Evolutionary conservation across 2,888 invertebrate genomes (phyloP), one percentile per base, ranked within the genome.

Genomic region (Eupithecia dodoneata): DNA sequence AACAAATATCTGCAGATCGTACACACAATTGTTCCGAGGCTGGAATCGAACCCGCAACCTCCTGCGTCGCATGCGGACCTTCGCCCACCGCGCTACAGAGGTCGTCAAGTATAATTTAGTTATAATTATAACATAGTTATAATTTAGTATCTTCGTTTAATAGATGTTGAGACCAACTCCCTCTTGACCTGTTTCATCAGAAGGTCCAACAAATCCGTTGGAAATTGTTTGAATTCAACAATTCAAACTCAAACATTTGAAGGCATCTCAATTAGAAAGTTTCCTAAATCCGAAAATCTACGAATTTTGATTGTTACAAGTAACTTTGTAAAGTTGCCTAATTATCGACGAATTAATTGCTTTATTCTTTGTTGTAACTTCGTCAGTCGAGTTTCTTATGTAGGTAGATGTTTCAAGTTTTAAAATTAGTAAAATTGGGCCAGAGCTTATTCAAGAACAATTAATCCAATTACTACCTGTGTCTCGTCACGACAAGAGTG

Each of bases 231-330:
- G 12, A 67, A 78, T 78, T 74, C 77, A 76, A 79, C 76, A 75
- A 77, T 80, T 80, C 47, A 73, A 70, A 78, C 67, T 78, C 49
- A 79, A 80, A 76, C 78, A 76, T 69, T 71, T 72, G 74, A 77
- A 75, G 81, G 79, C 80, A 80, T 81, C 80, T 80, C 79, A 88
- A 87, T 88, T 88, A 87, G 84, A 87, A 88, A 88, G 85, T 88
- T 88, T 71, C 72, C 66, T 69, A 71, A 72, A 86, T 86, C 75
- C 76, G 81, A 84, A 85, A 86, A 85, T 84, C 82, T 81, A 59
- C 71, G 82, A 84, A 84, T 81, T 81, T 83, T 80, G 82, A 82
- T 81, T 81, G 82, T 84, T 81, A 78, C 79, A 86, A 86, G 76
- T 63, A 70, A 73, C 78, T 67, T 74, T 79, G 78, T 78, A 59